Evolutionary conservation across 2,113 vertebrate genomes (phyloP), one percentile per base, ranked within the genome.

Genomic region (Gymnocephalus cernua): DNA sequence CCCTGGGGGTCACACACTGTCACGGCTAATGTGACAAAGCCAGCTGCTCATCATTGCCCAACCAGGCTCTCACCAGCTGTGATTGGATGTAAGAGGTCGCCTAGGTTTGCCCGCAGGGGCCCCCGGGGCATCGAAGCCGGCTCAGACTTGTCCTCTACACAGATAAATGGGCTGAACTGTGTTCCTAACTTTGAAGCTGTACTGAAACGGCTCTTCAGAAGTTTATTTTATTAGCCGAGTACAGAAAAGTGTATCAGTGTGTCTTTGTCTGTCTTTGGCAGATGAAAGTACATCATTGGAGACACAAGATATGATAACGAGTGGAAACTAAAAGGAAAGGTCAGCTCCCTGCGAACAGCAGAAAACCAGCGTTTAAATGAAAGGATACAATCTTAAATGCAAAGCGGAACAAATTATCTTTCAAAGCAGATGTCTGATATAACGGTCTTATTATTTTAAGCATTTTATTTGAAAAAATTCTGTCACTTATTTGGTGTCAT

Each of bases 21-120:
- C 80, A 76, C 81, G 44, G 85, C 58, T 88, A 88, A 92, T 77
- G 87, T 90, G 91, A 88, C 93, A 83, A 77, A 89, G 79, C 88
- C 94, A 93, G 93, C 88, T 93, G 94, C 81, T 93, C 73, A 29
- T 71, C 61, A 77, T 69, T 21, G 83, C 82, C 85, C 48, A 25
- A 79, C 66, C 78, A 65, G 76, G 69, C 77, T 77, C 84, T 76
- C 72, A 57, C 83, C 91, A 91, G 91, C 91, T 92, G 89, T 77
- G 91, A 83, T 78, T 88, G 81, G 86, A 86, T 93, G 89, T 93
- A 84, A 86, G 84, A 69, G 88, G 86, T 91, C 82, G 19, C 72
- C 63, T 41, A 13, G 63, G 58, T 45, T 21, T 68, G 83, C 76
- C 82, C 44, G 0, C 68, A 21, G 70, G 59, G 79, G 73, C 35